Base-by-base conservation (phyloP, 1,140 invertebrate species). In the Catajapyx aquilonaris region DNA sequence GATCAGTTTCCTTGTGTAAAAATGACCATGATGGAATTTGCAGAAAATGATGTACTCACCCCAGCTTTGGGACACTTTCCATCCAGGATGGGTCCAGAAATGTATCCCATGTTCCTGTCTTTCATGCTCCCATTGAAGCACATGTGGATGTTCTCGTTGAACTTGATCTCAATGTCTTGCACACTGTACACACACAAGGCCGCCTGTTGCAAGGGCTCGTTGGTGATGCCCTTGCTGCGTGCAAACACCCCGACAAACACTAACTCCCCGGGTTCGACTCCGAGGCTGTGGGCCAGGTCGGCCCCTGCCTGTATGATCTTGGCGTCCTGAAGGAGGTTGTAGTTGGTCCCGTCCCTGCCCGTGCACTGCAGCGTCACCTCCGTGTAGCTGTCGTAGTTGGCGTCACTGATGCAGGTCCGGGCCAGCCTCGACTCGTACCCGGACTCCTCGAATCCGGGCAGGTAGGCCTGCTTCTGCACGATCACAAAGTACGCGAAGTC, bases 121-220 rank as follows among this genome's bases (percentile, higher is more conserved):
- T 81, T 81, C 38, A 77, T 77, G 46, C 79, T 88, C 17, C 85
- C 86, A 58, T 93, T 87, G 54, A 95, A 94, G 59, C 90, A 97
- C 73, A 87, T 81, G 53, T 91, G 83, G 47, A 94, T 91, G 58
- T 94, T 95, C 57, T 90, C 79, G 48, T 85, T 86, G 56, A 97
- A 95, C 49, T 83, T 81, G 35, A 73, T 73, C 51, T 93, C 83
- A 44, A 97, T 85, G 28, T 88, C 76, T 43, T 76, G 68, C 37
- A 95, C 58, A 41, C 77, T 80, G 56, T 77, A 86, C 17, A 83
- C 62, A 57, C 83, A 88, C 40, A 96, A 53, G 0, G 84, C 88
- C 3, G 86, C 90, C 33, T 74, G 70, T 4, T 68, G 48, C 42
- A 69, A 56, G 1, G 77, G 75, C 46, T 78, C 76, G 54, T 80